phyloP scores from a whole-genome alignment of 2,797 vertebrate genomes.

The Miichthys miiuy region DNA sequence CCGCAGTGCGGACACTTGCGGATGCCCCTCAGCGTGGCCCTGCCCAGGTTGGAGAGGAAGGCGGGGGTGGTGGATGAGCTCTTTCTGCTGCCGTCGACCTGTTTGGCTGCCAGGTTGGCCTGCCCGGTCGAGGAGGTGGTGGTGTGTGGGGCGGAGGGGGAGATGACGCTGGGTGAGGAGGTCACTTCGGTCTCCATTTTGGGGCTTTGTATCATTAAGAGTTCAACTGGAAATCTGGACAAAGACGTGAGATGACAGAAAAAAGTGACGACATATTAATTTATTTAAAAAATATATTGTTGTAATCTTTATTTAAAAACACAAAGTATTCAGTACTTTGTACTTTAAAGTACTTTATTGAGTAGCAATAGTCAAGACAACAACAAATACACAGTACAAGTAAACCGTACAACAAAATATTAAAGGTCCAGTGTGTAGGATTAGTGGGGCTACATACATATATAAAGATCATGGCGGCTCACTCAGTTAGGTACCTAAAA shows the following conservation, averaged over 20 bases:
- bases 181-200: conserved; percentile 71
- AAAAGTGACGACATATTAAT: neutral
- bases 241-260: neutral
- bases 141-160: conserved; percentile 30
- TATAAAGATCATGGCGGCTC: no score
- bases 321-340: neutral
- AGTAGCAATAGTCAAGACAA: no score
- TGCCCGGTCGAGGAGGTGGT: no score
- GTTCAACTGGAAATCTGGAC: conserved; percentile 12
- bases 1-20: conserved; percentile 93
- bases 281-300: neutral
- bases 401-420: no score
- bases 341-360: no score
- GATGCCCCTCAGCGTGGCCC: conserved; percentile 93
- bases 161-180: conserved; percentile 37
- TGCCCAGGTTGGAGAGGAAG: conserved; percentile 93
- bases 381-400: no score
- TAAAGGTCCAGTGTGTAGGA: no score
- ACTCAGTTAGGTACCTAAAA: no score
- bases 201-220: neutral
- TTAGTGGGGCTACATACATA: no score
- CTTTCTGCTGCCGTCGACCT: conserved; percentile 81
- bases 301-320: conserved; percentile 44
- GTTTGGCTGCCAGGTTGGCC: conserved; percentile 58
- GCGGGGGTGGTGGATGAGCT: conserved; percentile 77